Conservation (phyloP, 2,888 invertebrate species). For the Pseudococcus jackbeardsleyi region DNA sequence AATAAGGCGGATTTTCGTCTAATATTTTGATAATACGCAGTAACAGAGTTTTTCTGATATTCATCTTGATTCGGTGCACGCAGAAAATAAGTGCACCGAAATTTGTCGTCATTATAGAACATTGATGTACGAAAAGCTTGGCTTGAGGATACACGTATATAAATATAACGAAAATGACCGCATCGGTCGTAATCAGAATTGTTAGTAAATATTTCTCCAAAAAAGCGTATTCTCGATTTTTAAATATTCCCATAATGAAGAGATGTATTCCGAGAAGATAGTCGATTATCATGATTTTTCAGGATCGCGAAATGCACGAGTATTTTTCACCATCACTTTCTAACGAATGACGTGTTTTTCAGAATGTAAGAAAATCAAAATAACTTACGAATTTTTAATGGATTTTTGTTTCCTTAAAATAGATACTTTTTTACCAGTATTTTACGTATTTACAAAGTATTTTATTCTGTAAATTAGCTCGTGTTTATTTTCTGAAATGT, state of each 20-base stretch:
- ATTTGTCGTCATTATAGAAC: neutral
- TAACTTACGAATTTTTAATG: neutral
- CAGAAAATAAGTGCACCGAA: neutral
- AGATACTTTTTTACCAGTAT: neutral
- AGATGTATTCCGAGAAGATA: neutral
- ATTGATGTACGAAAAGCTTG: neutral
- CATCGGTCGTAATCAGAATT: neutral
- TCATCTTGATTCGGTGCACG: neutral
- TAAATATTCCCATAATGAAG: neutral
- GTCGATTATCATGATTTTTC: neutral
- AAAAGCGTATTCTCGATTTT: neutral
- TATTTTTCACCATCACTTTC: constrained; percentile 1
- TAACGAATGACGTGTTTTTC: neutral
- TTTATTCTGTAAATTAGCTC: neutral
- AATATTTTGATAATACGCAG: neutral
- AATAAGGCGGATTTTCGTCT: neutral
- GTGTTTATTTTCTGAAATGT: neutral
- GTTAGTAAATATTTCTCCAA: neutral
- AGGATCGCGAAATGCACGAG: neutral
- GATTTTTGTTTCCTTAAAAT: neutral
- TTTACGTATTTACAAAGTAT: neutral
- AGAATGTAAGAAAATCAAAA: neutral
- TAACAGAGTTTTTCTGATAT: neutral
- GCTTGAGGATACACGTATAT: neutral
- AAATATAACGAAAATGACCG: neutral